These are phyloP conservation scores for Tapirus indicus DNA, from an alignment of 2,797 vertebrate species.

Conservation along the genomic window DNA sequence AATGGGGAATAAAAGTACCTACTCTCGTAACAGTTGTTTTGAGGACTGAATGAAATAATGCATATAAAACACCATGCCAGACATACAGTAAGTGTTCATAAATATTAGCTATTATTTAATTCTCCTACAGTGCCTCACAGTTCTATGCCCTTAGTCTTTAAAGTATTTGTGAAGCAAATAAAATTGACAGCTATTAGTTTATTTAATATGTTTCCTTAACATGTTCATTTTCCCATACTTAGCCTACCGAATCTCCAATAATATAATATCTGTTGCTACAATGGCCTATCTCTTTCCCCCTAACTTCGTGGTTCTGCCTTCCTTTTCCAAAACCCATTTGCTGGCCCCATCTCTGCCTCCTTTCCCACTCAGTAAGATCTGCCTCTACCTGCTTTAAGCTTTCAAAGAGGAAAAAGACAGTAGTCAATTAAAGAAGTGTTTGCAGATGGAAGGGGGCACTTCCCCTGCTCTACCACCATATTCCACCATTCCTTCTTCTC, in stretches of 20 bases:
- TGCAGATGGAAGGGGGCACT: not conserved
- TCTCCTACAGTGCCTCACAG: conserved; percentile 6
- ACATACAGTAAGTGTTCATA: conserved; percentile 21
- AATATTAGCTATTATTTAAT: conserved; percentile 51
- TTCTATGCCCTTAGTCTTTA: not conserved
- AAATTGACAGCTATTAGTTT: conserved; percentile 26
- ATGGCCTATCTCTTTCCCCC: not conserved
- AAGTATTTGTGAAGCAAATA: conserved; percentile 21
- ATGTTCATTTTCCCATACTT: conserved; percentile 5
- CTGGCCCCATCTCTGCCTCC: not conserved
- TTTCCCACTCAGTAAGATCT: conserved; percentile 25
- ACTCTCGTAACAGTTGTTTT: not conserved
- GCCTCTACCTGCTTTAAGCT: conserved; percentile 31
- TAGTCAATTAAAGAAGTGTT: not conserved
- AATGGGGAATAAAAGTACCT: conserved; percentile 18
- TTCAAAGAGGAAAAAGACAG: conserved; percentile 36
- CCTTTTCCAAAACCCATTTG: conserved; percentile 36
- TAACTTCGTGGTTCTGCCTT: not conserved
- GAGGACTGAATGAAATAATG: conserved; percentile 34
- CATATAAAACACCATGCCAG: conserved; percentile 5
- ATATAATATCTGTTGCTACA: not conserved
- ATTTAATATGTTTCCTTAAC: conserved; percentile 28
- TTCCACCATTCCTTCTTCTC: not conserved
- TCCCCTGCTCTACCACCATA: not conserved
- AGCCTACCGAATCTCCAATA: conserved; percentile 39